Percentiles rank a stretch among this genome's conserved stretches.
phyloP scores from a whole-genome alignment of 1,140 invertebrate genomes.

The Thrips palmi region DNA sequence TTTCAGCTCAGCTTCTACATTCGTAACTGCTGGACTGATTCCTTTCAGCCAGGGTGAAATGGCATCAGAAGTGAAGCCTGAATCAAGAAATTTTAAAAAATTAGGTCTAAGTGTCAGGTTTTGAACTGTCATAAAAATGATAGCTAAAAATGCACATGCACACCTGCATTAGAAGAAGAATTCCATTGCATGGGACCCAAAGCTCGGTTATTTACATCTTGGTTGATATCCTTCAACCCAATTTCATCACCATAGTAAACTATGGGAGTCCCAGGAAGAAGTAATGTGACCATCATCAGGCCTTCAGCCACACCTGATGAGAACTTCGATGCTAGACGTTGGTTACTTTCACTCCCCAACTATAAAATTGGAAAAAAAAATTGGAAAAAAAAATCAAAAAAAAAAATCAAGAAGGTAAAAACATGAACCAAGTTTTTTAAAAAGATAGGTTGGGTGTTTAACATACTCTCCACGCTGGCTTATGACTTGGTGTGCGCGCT shows the following conservation, averaged over 20 bases:
- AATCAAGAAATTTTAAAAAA: conserved; percentile 10
- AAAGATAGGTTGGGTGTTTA: too few species aligned
- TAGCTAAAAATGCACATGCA: conserved; percentile 1
- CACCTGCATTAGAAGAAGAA: conserved; percentile 19
- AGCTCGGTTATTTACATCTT: too few species aligned
- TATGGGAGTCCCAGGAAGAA: conserved; percentile 55
- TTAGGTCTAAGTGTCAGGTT: not conserved
- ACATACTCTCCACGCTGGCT: too few species aligned
- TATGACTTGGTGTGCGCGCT: too few species aligned
- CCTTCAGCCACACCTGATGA: conserved; percentile 31
- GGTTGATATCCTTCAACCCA: conserved; percentile 19
- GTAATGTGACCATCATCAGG: conserved; percentile 36
- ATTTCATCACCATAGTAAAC: conserved; percentile 36
- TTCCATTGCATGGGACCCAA: conserved; percentile 30
- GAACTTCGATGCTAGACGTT: too few species aligned
- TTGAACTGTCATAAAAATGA: not conserved
- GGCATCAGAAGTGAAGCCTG: conserved; percentile 2
- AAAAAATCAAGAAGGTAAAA: too few species aligned
- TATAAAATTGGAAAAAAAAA: too few species aligned
- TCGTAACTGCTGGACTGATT: too few species aligned
- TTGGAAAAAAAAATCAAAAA: too few species aligned
- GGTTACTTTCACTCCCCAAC: too few species aligned
- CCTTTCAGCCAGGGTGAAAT: conserved; percentile 2
- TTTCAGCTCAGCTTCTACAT: too few species aligned
- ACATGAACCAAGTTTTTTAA: too few species aligned